These are phyloP conservation scores for Dromaius novaehollandiae DNA, from an alignment of 2,113 vertebrate genomes.

Conservation along the genomic window DNA sequence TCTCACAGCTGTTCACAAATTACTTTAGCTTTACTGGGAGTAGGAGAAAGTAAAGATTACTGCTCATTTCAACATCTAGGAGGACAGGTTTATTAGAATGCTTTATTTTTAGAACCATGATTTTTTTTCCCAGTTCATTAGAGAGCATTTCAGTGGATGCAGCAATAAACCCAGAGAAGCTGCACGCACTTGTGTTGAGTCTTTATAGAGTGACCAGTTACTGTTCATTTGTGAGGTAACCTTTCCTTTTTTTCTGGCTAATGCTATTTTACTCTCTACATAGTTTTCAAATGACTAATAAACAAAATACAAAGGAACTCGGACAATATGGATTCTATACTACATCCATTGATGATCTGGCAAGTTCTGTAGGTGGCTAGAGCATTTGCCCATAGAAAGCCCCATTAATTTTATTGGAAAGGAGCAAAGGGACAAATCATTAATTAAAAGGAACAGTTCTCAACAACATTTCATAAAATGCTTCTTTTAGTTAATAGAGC, in stretches of 20 bases:
- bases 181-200: neutral
- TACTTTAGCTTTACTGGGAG: neutral
- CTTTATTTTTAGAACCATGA: slow-evolving; percentile 3
- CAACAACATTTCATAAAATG: neutral
- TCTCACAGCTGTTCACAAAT: neutral
- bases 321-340: neutral
- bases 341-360: neutral
- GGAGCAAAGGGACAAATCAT: neutral
- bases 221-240: neutral
- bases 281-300: neutral
- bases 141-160: neutral
- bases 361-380: neutral
- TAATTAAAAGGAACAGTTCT: neutral
- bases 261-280: neutral
- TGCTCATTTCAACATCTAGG: neutral
- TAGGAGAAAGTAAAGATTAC: neutral
- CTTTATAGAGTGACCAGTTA: neutral
- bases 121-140: neutral
- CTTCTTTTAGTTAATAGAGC: neutral
- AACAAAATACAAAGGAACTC: neutral
- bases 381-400: neutral
- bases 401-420: neutral
- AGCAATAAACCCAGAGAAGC: neutral
- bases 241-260: neutral
- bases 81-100: slow-evolving; percentile 2